Percentiles rank a stretch among this genome's conserved stretches.
Evolutionary conservation across 2,113 vertebrate genomes (phyloP).

Genomic region (Austrofundulus limnaeus): DNA sequence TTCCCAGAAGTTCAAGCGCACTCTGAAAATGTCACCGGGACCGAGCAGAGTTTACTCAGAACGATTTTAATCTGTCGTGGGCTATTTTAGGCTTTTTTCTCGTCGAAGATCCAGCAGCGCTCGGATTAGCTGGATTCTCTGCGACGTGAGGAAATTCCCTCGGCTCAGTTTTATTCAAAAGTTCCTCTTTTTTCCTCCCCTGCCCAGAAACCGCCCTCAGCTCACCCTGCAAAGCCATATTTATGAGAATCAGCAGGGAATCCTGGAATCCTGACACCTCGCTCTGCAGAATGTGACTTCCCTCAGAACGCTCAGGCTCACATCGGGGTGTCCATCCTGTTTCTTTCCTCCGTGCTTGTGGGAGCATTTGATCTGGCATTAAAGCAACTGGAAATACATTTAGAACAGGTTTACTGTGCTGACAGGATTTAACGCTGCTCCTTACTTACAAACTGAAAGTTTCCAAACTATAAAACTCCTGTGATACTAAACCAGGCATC

Average conservation of each 20-base stretch:
- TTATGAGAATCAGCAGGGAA: no score
- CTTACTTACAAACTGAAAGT: background rate
- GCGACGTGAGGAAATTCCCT: conserved; percentile 16
- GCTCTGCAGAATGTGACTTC: conserved; percentile 2
- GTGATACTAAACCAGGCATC: no score
- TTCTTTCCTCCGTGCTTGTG: background rate
- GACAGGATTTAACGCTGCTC: background rate
- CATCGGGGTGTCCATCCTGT: background rate
- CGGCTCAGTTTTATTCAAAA: conserved; percentile 14
- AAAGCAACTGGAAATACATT: conserved; percentile 1
- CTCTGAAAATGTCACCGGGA: conserved; percentile 34
- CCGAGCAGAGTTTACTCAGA: conserved; percentile 24
- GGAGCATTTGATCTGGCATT: background rate
- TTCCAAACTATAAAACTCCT: background rate
- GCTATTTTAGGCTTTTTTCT: conserved; percentile 4
- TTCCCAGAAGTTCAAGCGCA: background rate
- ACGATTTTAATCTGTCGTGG: conserved; percentile 22
- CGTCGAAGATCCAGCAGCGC: conserved; percentile 16
- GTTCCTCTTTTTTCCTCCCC: conserved; percentile 19
- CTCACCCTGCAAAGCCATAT: no score
- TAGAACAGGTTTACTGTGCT: background rate
- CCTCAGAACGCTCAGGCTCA: background rate
- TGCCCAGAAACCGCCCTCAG: no score
- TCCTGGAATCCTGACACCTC: no score
- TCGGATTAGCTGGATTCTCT: conserved; percentile 37